Percentiles rank a stretch among this genome's conserved stretches.
phyloP scores from a whole-genome alignment of 2,888 invertebrate species.

The Drosophila neonasuta region DNA sequence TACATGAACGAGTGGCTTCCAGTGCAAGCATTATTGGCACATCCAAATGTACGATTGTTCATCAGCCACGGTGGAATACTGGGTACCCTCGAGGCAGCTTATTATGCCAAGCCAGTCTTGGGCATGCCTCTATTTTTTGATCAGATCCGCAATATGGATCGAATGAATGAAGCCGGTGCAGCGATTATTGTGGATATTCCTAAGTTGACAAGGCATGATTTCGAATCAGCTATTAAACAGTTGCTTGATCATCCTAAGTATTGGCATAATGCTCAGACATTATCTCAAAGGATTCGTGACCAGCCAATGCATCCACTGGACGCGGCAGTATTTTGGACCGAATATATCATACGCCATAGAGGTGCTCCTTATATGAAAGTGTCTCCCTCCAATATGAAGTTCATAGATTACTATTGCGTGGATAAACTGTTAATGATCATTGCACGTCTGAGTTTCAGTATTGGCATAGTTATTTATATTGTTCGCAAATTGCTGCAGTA shows the following conservation, averaged over 20 bases:
- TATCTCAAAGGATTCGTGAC: conserved; percentile 74
- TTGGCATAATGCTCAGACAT: conserved; percentile 20
- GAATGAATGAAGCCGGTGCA: conserved; percentile 69
- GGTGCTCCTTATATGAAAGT: conserved; percentile 79
- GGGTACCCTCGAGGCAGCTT: conserved; percentile 82
- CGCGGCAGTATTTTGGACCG: conserved; percentile 78
- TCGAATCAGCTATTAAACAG: conserved; percentile 58
- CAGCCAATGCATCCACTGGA: conserved; percentile 77
- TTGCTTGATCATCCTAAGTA: conserved; percentile 62
- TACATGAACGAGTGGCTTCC: conserved; percentile 80
- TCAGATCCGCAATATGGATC: conserved; percentile 82
- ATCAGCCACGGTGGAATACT: conserved; percentile 83
- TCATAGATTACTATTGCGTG: conserved; percentile 72
- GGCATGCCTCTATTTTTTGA: conserved; percentile 83
- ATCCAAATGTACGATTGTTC: conserved; percentile 82
- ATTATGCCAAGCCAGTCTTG: conserved; percentile 82
- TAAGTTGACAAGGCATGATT: conserved; percentile 71
- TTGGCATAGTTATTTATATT: conserved; percentile 28
- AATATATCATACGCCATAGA: conserved; percentile 76
- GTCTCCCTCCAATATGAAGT: conserved; percentile 67
- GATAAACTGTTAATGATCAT: conserved; percentile 65
- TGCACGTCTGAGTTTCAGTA: conserved; percentile 23
- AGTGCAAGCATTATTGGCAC: conserved; percentile 82
- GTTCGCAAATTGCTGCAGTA: conserved; percentile 12
- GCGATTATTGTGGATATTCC: conserved; percentile 74